Base-by-base conservation (phyloP, 2,113 vertebrate genomes). In the Delphinus delphis region DNA sequence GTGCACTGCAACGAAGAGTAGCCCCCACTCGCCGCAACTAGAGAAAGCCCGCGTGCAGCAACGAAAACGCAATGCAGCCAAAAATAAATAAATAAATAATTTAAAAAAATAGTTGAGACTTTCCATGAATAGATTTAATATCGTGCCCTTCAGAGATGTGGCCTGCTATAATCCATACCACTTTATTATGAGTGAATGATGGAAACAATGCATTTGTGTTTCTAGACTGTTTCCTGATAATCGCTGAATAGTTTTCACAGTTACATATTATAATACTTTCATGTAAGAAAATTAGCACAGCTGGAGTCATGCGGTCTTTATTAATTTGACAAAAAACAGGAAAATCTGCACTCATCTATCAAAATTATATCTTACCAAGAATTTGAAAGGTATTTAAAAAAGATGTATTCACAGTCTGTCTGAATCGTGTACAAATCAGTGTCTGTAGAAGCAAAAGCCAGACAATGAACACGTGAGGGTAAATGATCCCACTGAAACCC, bases 301-400 rank as follows among this genome's bases (percentile, higher is more conserved):
- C 53, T 94, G 86, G 92, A 95, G 97, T 82, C 98, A 98, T 98
- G 98, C 98, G 44, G 89, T 94, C 97, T 99, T 99, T 98, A 98
- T 98, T 98, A 97, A 97, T 97, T 94, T 98, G 96, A 98, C 97
- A 98, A 98, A 97, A 96, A 99, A 77, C 98, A 98, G 83, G 97
- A 98, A 98, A 98, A 95, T 98, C 97, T 98, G 96, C 96, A 98
- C 80, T 98, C 97, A 98, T 98, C 97, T 98, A 98, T 98, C 98
- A 98, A 99, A 99, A 98, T 90, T 5, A 0, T 98, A 98, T 98
- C 70, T 98, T 98, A 98, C 93, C 94, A 98, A 98, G 98, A 98
- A 98, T 97, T 11, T 2, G 96, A 98, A 98, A 98, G 95, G 68
- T 93, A 73, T 97, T 98, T 98, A 2, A 97, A 98, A 98, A 99